Conservation (phyloP, 2,888 invertebrate species). For the Archips crataeganus region DNA sequence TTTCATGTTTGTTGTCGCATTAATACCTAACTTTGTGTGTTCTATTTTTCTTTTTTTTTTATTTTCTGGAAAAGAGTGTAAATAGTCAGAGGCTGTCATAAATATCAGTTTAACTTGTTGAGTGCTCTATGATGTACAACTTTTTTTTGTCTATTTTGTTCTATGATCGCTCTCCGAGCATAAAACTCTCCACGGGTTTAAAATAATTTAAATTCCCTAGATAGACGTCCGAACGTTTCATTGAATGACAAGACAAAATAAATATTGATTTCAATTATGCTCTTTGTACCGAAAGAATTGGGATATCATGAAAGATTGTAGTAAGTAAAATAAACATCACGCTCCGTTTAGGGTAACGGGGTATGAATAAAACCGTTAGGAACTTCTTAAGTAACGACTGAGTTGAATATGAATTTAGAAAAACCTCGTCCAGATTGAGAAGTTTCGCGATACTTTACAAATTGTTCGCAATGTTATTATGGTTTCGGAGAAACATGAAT, state of each 20-base stretch:
- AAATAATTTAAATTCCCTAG: not conserved
- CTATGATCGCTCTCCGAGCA: too few relatives aligned
- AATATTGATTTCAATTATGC: not conserved
- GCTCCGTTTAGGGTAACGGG: constrained; percentile 37
- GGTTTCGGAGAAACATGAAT: constrained; percentile 61
- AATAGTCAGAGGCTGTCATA: too few relatives aligned
- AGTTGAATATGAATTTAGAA: constrained; percentile 58
- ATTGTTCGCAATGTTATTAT: constrained; percentile 63
- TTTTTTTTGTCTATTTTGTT: too few relatives aligned
- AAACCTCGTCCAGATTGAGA: constrained; percentile 57
- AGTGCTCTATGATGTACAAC: too few relatives aligned
- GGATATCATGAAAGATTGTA: constrained; percentile 7
- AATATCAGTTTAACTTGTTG: too few relatives aligned
- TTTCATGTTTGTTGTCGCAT: not conserved
- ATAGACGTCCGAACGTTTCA: not conserved
- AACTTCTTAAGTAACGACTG: constrained; percentile 45
- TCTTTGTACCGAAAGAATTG: not conserved
- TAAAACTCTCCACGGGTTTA: too few relatives aligned
- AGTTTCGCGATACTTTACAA: constrained; percentile 61
- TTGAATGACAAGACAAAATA: not conserved
- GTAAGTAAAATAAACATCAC: constrained; percentile 22
- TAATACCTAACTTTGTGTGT: too few relatives aligned
- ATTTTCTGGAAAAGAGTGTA: too few relatives aligned
- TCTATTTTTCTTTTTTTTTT: too few relatives aligned
- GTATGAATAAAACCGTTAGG: constrained; percentile 40